Conservation (phyloP, 2,797 vertebrate genomes). For the Neomorphus geoffroyi region DNA sequence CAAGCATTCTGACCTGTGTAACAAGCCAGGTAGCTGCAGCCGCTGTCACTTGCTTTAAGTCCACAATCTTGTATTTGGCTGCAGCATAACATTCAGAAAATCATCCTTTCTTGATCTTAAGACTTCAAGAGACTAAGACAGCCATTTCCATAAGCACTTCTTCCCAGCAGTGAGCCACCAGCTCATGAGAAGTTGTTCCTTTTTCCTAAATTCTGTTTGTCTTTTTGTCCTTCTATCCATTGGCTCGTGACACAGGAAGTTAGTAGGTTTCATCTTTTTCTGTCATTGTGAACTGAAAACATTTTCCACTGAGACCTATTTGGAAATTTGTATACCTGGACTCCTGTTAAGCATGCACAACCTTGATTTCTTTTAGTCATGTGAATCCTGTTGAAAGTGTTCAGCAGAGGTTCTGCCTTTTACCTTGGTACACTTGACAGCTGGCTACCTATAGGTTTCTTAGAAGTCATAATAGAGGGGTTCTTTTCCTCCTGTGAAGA, state of each 20-base stretch:
- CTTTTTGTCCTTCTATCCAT: neutral
- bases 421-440: neutral
- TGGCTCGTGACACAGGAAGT: neutral
- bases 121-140: neutral
- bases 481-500: neutral
- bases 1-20: neutral
- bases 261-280: neutral
- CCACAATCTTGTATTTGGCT: neutral
- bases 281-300: neutral
- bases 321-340: neutral
- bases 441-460: neutral
- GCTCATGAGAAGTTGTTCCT: neutral
- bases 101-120: neutral
- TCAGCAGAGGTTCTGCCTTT: neutral
- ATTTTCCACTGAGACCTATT: neutral
- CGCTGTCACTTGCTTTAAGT: neutral
- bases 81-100: neutral
- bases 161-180: neutral
- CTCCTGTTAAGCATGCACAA: neutral
- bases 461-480: neutral
- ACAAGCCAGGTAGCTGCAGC: neutral
- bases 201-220: neutral
- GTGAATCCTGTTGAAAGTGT: neutral
- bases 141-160: neutral
- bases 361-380: neutral